phyloP scores from a whole-genome alignment of 2,888 invertebrate genomes.

The Dendrolimus houi region DNA sequence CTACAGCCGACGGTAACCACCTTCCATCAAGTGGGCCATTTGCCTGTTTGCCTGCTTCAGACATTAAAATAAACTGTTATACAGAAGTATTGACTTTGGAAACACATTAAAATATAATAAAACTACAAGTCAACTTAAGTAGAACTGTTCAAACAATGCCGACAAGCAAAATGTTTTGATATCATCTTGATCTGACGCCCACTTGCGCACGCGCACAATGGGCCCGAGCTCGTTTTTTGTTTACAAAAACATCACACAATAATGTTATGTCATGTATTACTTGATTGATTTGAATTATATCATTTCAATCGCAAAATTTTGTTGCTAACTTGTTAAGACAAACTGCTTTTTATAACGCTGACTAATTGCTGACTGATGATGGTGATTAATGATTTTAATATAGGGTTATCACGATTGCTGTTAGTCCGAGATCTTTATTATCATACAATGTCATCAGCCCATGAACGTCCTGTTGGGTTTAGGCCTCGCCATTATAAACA shows the following conservation, averaged over 20 bases:
- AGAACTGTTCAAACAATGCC: constrained; percentile 42
- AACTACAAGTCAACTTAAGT: neutral
- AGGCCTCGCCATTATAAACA: no score
- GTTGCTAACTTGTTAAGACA: neutral
- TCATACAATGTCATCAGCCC: neutral
- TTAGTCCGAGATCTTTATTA: neutral
- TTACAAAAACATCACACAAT: constrained; percentile 47
- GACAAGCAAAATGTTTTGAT: constrained; percentile 47
- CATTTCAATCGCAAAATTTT: constrained; percentile 23
- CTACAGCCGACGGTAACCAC: no score
- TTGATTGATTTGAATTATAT: constrained; percentile 56
- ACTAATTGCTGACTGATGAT: constrained; percentile 24
- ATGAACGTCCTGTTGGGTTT: no score
- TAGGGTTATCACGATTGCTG: neutral
- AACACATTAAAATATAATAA: neutral
- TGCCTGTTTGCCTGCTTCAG: no score
- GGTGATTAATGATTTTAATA: constrained; percentile 9
- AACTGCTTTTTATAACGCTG: constrained; percentile 2
- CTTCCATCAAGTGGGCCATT: no score
- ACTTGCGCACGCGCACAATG: constrained; percentile 40
- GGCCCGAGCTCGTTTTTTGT: constrained; percentile 30
- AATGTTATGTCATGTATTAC: constrained; percentile 59
- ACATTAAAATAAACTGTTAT: no score
- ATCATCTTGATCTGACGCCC: constrained; percentile 58
- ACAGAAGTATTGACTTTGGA: neutral